A percentile compares a stretch with the other conserved stretches of the same genome.
Conservation (phyloP, 2,113 vertebrate species). For the Bos taurus region DNA sequence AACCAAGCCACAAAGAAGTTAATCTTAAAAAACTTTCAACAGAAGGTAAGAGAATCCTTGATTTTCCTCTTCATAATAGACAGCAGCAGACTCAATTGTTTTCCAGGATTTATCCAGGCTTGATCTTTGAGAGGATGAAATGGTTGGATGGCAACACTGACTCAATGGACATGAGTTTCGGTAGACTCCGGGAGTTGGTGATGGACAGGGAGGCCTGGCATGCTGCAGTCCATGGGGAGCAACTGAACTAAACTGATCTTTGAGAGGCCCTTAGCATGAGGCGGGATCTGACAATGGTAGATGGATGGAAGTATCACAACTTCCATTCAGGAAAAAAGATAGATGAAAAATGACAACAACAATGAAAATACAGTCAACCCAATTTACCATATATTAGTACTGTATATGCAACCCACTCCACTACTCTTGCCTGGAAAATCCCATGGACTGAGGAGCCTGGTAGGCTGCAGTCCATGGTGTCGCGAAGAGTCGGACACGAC, state of each 20-base stretch:
- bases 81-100: background rate
- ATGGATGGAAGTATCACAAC: background rate
- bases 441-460: no score
- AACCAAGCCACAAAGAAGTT: background rate
- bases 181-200: background rate
- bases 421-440: no score
- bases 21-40: slow-evolving; percentile 14
- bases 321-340: background rate
- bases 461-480: no score
- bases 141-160: background rate
- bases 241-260: background rate
- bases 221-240: background rate
- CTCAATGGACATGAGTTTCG: background rate
- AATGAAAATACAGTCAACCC: background rate
- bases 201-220: no score
- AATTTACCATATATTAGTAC: background rate
- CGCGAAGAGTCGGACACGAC: no score
- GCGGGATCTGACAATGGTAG: background rate
- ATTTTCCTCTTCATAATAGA: background rate
- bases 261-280: background rate
- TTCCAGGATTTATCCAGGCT: background rate
- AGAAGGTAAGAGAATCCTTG: background rate
- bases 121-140: background rate
- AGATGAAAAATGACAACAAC: background rate
- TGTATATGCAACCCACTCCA: no score